A percentile compares a stretch with the other conserved stretches of the same genome.
Evolutionary conservation across 2,113 vertebrate genomes (phyloP).

Genomic region (Chamaetylas fuelleborni): DNA sequence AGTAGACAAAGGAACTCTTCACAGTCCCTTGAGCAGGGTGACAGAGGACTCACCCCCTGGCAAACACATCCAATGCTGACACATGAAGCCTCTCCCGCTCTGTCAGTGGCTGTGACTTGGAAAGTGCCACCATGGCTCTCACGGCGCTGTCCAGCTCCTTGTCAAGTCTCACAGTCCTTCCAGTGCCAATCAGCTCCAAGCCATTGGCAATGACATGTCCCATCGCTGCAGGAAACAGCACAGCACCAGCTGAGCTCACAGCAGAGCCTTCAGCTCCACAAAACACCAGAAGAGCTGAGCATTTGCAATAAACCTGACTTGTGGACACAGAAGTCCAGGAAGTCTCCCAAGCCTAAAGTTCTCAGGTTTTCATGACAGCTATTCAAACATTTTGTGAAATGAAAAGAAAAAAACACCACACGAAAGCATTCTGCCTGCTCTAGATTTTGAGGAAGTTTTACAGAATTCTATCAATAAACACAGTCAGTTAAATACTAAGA

Average conservation of each 20-base stretch:
- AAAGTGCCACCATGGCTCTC: conserved; percentile 75
- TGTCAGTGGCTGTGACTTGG: conserved; percentile 77
- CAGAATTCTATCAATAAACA: neutral
- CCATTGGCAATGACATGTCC: conserved; percentile 87
- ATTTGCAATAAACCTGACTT: neutral
- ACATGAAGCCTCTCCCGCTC: conserved; percentile 85
- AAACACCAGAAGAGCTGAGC: neutral
- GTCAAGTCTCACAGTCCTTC: conserved; percentile 75
- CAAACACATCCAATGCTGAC: conserved; percentile 81
- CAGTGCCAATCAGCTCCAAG: conserved; percentile 80
- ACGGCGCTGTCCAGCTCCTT: conserved; percentile 77
- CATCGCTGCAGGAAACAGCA: conserved; percentile 77
- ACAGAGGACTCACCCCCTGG: conserved; percentile 81
- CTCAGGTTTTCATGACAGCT: neutral
- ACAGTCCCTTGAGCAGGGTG: neutral
- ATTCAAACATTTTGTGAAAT: neutral
- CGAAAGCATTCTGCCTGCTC: neutral
- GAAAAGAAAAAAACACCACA: neutral
- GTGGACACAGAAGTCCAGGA: neutral
- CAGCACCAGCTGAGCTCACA: neutral
- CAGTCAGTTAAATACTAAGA: neutral
- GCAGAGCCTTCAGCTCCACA: neutral
- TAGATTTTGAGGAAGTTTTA: neutral
- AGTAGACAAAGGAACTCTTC: neutral
- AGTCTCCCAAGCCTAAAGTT: neutral